These are phyloP conservation scores for Cynoglossus semilaevis DNA, from an alignment of 2,113 vertebrate species.

Conservation along the genomic window DNA sequence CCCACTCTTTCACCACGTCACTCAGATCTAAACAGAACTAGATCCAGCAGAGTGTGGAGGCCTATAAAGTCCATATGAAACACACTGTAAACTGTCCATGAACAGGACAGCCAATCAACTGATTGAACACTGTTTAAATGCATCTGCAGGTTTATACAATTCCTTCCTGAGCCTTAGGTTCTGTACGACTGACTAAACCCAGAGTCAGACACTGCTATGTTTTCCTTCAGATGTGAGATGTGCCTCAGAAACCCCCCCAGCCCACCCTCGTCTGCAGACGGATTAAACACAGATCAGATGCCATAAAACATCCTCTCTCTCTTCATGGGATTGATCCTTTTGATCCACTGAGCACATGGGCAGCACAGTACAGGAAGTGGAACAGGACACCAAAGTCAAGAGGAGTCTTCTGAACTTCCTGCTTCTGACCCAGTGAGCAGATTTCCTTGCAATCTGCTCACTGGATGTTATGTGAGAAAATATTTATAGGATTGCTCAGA, in stretches of 20 bases:
- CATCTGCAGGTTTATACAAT: no score
- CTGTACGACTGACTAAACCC: constrained; percentile 16
- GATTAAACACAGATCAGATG: constrained; percentile 38
- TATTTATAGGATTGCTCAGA: no score
- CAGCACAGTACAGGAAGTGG: constrained; percentile 12
- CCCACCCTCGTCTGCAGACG: constrained; percentile 17
- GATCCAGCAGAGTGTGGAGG: no score
- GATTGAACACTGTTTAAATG: no score
- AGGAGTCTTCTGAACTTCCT: not conserved
- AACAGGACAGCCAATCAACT: no score
- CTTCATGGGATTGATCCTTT: constrained; percentile 25
- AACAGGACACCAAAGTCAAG: constrained; percentile 29
- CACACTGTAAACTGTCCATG: no score
- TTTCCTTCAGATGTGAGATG: constrained; percentile 41
- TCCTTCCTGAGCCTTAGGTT: no score
- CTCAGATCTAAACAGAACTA: no score
- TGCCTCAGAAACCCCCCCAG: constrained; percentile 11
- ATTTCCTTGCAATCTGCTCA: no score
- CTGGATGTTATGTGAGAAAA: no score
- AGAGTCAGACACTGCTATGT: constrained; percentile 14
- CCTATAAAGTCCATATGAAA: no score
- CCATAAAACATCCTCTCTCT: constrained; percentile 32
- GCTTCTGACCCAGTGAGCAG: not conserved
- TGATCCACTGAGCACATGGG: constrained; percentile 25
- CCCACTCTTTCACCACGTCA: no score